Percentiles rank a stretch among this genome's conserved stretches.
Conservation (phyloP, 2,113 vertebrate genomes). For the Puffinus mauretanicus region DNA sequence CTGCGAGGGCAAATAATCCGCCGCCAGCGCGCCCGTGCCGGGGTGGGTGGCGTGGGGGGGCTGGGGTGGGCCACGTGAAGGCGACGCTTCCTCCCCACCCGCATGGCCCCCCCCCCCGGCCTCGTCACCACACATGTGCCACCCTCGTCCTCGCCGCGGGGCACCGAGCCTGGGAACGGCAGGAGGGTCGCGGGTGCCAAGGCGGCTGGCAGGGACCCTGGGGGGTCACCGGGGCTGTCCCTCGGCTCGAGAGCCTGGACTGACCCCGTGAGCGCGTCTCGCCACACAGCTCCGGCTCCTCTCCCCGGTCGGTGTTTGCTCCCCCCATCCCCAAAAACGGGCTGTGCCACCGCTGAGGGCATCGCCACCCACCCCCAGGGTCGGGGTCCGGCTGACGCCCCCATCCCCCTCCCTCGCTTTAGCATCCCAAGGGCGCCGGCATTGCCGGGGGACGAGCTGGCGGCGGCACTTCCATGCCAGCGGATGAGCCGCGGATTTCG, state of each 20-base stretch:
- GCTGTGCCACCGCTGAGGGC: not conserved
- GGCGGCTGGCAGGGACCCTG: not conserved
- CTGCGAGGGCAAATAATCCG: constrained; percentile 16
- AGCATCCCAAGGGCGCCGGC: not conserved
- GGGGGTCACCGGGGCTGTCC: not conserved
- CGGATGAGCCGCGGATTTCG: rapidly evolving
- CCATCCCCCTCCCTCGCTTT: not conserved
- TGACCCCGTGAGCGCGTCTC: rapidly evolving
- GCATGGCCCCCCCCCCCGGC: not conserved
- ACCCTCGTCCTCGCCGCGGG: not conserved
- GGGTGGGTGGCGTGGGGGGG: not conserved
- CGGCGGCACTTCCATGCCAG: rapidly evolving
- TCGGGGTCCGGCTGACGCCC: not conserved
- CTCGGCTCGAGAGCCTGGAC: not conserved
- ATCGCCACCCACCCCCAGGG: rapidly evolving
- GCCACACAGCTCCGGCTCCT: not conserved
- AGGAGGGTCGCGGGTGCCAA: rapidly evolving
- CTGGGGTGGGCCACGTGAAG: not conserved
- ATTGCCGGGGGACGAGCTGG: not conserved
- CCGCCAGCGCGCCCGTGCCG: not conserved
- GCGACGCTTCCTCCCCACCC: not conserved
- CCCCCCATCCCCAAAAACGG: not conserved
- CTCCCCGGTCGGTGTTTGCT: not conserved
- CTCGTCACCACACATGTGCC: not conserved
- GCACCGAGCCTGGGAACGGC: not conserved